Base-by-base conservation (phyloP, 2,888 invertebrate species). In the Eristalinus sepulchralis region DNA sequence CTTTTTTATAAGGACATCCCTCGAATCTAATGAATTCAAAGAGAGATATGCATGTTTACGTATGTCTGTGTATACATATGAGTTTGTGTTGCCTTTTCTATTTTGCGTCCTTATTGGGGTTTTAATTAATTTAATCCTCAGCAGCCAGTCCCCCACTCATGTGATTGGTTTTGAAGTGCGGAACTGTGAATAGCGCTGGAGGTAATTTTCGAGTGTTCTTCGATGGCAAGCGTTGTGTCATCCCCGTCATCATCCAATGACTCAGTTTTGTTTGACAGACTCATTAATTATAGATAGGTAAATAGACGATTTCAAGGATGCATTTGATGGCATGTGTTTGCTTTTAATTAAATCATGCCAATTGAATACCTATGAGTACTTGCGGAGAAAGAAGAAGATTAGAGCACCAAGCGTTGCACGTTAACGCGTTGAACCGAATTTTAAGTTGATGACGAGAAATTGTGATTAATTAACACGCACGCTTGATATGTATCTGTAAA, bases 231-330 rank as follows among this genome's bases (percentile, higher is more conserved):
- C 47, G 47, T 8, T 47, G n/a, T 36, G 36, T 13, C 31, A 63
- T 31, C 24, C 10, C n/a, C 22, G 24, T n/a, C 68, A 55, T 31
- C 72, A 68, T 77, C 59, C 64, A 64, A 82, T 73, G 85, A 22
- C 53, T 82, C 70, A 24, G 73, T 73, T 79, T 66, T 79, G 78
- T 82, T 78, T 82, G 72, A 73, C 63, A 24, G 36, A 75, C 78
- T 86, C 86, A 86, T 83, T 86, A 86, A 86, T 86, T 86, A 86
- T 86, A 31, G 77, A 86, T 86, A 17, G 82, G 78, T 83, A 86
- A 83, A 86, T 86, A 86, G 83, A 86, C 66, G 36, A 39, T 71
- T 79, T 70, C 34, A 83, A 79, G 83, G 78, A 83, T 83, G 78
- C 83, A 83, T 75, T 83, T 83, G 78, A 60, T 71, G 24, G 57